Conservation (phyloP, 2,797 vertebrate species). For the Carcharodon carcharias region DNA sequence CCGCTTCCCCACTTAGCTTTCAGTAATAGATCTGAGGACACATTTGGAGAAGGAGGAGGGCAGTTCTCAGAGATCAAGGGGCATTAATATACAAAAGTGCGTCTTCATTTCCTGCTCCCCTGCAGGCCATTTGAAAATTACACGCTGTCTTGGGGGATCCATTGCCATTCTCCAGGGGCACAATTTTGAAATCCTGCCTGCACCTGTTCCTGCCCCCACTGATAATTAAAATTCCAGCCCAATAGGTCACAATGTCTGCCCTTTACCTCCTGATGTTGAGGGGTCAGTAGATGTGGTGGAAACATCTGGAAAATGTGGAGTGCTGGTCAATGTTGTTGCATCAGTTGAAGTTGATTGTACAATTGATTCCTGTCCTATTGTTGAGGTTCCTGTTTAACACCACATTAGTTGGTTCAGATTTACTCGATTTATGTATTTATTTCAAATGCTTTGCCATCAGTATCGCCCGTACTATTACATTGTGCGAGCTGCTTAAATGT, state of each 20-base stretch:
- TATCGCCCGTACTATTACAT: background rate
- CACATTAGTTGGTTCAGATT: background rate
- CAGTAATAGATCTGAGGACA: no score
- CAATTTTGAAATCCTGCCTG: no score
- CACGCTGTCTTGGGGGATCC: no score
- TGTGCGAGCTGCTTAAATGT: background rate
- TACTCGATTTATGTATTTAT: background rate
- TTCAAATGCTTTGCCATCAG: background rate
- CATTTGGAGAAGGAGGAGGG: no score
- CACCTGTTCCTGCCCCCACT: no score
- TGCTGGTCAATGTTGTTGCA: background rate
- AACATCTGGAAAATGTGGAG: background rate
- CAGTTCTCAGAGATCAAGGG: no score
- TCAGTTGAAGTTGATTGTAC: no score
- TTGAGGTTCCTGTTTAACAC: background rate
- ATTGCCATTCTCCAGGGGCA: no score
- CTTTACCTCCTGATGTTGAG: background rate
- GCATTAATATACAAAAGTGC: no score
- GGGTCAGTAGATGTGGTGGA: background rate
- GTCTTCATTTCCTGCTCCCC: no score
- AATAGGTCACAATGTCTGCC: background rate
- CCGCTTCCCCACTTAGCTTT: no score
- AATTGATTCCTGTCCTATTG: background rate
- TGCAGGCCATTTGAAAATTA: no score
- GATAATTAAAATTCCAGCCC: background rate